Conservation (phyloP, 2,113 vertebrate genomes). For the Saguinus imperator region DNA sequence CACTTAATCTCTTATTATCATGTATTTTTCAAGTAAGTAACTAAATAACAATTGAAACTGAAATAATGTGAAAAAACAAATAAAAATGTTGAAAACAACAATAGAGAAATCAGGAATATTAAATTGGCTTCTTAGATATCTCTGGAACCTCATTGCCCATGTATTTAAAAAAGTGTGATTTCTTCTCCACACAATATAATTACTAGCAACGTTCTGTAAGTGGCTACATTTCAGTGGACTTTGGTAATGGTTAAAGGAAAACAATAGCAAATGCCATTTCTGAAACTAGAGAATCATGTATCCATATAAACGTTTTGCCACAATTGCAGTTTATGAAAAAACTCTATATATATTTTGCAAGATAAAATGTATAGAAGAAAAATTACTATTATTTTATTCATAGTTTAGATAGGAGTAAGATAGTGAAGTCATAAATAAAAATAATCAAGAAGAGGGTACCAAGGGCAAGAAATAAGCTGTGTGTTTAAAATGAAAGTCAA, state of each 20-base stretch:
- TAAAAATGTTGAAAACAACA: not conserved
- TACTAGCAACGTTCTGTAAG: not conserved
- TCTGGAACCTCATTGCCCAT: not conserved
- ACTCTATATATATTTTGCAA: not conserved
- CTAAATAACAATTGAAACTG: not conserved
- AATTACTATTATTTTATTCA: not conserved
- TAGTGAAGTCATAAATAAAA: conserved; percentile 23
- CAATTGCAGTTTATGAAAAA: not conserved
- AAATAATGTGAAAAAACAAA: not conserved
- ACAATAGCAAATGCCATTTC: not conserved
- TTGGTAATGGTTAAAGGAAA: not conserved
- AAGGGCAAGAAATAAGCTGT: not conserved
- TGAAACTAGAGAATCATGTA: not conserved
- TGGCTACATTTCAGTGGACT: not conserved
- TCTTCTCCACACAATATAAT: not conserved
- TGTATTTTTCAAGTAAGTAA: not conserved
- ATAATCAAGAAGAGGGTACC: not conserved
- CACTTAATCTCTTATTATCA: not conserved
- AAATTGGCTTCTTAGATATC: not conserved
- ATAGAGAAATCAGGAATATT: not conserved
- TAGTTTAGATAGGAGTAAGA: not conserved
- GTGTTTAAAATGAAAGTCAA: conserved; percentile 42
- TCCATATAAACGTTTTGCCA: not conserved
- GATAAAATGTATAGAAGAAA: not conserved
- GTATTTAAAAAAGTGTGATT: not conserved